A percentile compares a stretch with the other conserved stretches of the same genome.
Evolutionary conservation across 2,888 invertebrate species (phyloP).

Genomic region (Cantharis flavilabris): DNA sequence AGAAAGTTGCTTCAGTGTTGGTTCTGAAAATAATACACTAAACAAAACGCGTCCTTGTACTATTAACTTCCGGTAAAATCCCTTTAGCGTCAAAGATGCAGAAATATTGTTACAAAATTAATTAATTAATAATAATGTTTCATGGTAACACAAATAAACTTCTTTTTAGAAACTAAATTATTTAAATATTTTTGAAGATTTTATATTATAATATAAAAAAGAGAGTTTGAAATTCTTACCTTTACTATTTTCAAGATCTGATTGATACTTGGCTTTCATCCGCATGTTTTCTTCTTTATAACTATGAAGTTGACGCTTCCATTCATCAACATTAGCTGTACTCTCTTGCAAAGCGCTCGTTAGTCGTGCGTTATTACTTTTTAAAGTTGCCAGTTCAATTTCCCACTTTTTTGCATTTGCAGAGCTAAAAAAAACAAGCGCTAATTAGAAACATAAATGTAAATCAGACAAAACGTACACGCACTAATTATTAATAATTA

Average conservation of each 20-base stretch:
- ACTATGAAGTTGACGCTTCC: conserved; percentile 94
- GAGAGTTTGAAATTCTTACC: conserved; percentile 49
- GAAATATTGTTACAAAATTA: not conserved
- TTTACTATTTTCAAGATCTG: conserved; percentile 72
- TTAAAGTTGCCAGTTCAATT: conserved; percentile 91
- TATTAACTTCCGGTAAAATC: not conserved
- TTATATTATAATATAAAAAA: not conserved
- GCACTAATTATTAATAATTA: not conserved
- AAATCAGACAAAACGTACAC: not conserved
- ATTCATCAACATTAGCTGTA: conserved; percentile 97
- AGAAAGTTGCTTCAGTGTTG: not conserved
- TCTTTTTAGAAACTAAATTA: too few species aligned
- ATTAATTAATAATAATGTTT: not conserved
- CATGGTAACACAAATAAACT: too few species aligned
- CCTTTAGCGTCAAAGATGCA: not conserved
- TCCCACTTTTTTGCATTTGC: conserved; percentile 99
- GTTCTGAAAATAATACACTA: not conserved
- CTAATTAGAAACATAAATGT: not conserved
- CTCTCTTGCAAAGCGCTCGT: conserved; percentile 95
- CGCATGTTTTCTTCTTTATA: conserved; percentile 89
- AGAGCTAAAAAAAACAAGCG: conserved; percentile 65
- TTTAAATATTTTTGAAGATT: too few species aligned
- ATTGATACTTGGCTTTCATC: conserved; percentile 73
- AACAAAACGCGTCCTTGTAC: not conserved
- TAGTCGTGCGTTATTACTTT: conserved; percentile 93